phyloP scores from a whole-genome alignment of 1,140 invertebrate species.

The Drosophila bocqueti region DNA sequence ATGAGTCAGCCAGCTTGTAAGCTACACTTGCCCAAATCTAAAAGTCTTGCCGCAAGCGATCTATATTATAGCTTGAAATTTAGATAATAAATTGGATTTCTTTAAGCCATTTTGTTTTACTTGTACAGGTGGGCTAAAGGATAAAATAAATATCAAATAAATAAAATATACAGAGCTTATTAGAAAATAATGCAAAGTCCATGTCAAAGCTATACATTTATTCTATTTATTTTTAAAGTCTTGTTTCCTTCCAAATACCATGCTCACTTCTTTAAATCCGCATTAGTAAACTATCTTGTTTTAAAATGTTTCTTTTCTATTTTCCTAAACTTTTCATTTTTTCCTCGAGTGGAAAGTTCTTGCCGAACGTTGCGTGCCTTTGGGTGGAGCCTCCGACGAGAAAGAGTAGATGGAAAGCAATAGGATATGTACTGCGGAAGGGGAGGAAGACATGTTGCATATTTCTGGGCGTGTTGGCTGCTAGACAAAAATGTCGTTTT shows the following conservation, averaged over 20 bases:
- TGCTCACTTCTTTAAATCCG: neutral
- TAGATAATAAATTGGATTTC: neutral
- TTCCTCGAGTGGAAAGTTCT: constrained; percentile 19
- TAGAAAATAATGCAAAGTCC: neutral
- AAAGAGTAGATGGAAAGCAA: constrained; percentile 11
- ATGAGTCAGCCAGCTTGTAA: constrained; percentile 60
- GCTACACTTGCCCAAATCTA: constrained; percentile 18
- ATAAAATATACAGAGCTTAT: too few species aligned
- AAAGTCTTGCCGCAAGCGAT: too few species aligned
- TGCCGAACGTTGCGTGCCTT: constrained; percentile 50
- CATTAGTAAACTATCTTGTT: neutral
- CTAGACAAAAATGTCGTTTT: constrained; percentile 60
- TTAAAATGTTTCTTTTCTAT: neutral
- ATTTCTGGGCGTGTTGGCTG: constrained; percentile 61
- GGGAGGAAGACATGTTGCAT: constrained; percentile 55
- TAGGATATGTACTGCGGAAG: constrained; percentile 11
- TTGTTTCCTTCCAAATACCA: neutral
- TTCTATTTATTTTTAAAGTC: neutral
- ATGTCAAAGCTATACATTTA: neutral
- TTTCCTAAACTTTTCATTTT: neutral
- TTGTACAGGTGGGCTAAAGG: neutral
- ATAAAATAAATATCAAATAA: neutral
- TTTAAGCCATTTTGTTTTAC: neutral
- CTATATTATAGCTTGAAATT: neutral
- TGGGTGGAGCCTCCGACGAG: constrained; percentile 46